phyloP scores from a whole-genome alignment of 2,888 invertebrate species.

The Ferdinandea cuprea region DNA sequence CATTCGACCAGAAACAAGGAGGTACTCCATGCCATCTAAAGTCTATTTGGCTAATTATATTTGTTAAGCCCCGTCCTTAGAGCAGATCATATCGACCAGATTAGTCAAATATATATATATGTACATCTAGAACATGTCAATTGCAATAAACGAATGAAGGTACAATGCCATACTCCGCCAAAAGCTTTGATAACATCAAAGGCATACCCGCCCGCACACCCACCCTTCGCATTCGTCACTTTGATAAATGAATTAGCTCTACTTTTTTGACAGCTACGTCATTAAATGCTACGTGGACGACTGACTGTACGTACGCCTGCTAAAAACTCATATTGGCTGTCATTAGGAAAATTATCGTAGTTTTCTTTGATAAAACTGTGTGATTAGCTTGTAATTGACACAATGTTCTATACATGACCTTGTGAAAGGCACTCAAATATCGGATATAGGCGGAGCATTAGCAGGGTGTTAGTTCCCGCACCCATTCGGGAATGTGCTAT shows the following conservation, averaged over 20 bases:
- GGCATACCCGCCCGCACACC: no score
- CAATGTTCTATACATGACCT: background rate
- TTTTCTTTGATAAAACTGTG: constrained; percentile 1
- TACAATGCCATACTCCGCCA: background rate
- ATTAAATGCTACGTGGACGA: background rate
- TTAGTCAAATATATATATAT: no score
- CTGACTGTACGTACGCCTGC: no score
- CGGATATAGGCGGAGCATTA: background rate
- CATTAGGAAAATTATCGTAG: background rate
- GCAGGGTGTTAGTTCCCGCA: background rate
- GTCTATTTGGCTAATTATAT: no score
- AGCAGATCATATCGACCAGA: no score
- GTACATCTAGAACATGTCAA: no score
- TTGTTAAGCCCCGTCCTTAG: no score
- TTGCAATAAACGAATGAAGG: background rate
- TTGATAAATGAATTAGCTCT: background rate
- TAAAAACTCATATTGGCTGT: background rate
- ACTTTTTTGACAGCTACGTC: constrained; percentile 6
- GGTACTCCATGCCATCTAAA: no score
- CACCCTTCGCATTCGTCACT: background rate
- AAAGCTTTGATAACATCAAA: background rate
- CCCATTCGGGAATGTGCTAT: background rate
- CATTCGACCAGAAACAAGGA: no score
- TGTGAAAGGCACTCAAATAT: background rate
- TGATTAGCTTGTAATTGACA: background rate